These are phyloP conservation scores for Drosophila bocki DNA, from an alignment of 1,140 invertebrate genomes.

Conservation along the genomic window DNA sequence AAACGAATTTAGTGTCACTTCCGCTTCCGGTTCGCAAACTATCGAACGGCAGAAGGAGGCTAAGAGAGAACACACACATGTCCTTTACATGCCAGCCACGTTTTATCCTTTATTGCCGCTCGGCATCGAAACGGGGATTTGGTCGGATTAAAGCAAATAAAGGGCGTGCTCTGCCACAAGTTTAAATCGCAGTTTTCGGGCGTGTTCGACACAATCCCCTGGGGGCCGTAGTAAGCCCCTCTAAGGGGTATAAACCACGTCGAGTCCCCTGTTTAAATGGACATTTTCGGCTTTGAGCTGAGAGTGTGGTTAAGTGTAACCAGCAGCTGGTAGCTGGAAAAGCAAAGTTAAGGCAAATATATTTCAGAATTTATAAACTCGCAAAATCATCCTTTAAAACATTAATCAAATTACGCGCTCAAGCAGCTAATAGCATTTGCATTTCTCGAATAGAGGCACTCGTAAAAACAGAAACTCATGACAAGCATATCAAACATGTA, in stretches of 20 bases:
- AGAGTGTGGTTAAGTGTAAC: conserved; percentile 15
- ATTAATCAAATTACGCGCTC: conserved; percentile 59
- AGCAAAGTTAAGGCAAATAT: conserved; percentile 12
- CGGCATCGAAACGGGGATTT: conserved; percentile 81
- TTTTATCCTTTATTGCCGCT: conserved; percentile 82
- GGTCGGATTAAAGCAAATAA: conserved; percentile 82
- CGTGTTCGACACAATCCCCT: conserved; percentile 17
- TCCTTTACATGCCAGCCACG: conserved; percentile 76
- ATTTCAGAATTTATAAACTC: conserved; percentile 30
- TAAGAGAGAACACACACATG: conserved; percentile 11
- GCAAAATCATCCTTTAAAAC: conserved; percentile 48
- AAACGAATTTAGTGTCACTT: conserved; percentile 83
- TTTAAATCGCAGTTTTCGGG: conserved; percentile 58
- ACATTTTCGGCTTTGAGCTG: conserved; percentile 49
- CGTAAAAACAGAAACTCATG: conserved; percentile 53
- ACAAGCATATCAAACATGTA: conserved; percentile 71
- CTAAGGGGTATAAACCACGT: conserved; percentile 34
- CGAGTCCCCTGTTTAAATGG: conserved; percentile 28
- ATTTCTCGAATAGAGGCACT: conserved; percentile 44
- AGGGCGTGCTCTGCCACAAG: conserved; percentile 75
- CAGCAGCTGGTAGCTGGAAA: conserved; percentile 60
- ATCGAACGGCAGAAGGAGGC: conserved; percentile 47
- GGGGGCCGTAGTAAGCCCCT: neutral
- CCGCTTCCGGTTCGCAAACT: conserved; percentile 78
- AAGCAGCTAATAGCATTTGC: conserved; percentile 53